Percentiles rank a stretch among this genome's conserved stretches.
Conservation (phyloP, 2,888 invertebrate species). For the Lampropteryx suffumata region DNA sequence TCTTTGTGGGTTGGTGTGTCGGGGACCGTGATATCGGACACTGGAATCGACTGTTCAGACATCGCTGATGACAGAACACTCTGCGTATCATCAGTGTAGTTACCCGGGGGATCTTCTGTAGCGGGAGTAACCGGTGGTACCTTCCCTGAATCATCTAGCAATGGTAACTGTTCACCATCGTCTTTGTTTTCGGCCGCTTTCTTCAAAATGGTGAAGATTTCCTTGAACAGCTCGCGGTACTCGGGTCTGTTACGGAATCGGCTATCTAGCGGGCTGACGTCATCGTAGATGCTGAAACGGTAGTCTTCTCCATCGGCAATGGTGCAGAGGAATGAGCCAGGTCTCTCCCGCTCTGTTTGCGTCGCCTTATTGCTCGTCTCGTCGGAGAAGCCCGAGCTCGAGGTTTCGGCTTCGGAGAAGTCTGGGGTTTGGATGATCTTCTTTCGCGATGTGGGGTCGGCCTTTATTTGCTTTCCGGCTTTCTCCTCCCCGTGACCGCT, state of each 20-base stretch:
- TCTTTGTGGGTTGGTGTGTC: slow-evolving; percentile 81
- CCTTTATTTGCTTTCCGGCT: slow-evolving; percentile 74
- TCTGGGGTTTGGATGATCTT: slow-evolving; percentile 89
- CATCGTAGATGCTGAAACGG: slow-evolving; percentile 92
- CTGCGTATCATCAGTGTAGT: slow-evolving; percentile 87
- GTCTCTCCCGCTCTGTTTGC: slow-evolving; percentile 89
- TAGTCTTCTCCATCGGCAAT: slow-evolving; percentile 94
- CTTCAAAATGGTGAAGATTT: slow-evolving; percentile 92
- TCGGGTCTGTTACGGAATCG: slow-evolving; percentile 92
- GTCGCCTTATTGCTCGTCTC: slow-evolving; percentile 92
- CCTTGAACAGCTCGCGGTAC: slow-evolving; percentile 90
- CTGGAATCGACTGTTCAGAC: slow-evolving; percentile 87
- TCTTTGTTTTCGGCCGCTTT: slow-evolving; percentile 93
- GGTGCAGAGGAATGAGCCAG: slow-evolving; percentile 92
- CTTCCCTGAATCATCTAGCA: slow-evolving; percentile 86
- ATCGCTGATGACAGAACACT: slow-evolving; percentile 89
- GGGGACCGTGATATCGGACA: slow-evolving; percentile 85
- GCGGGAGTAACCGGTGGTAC: slow-evolving; percentile 88
- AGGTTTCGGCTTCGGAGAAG: slow-evolving; percentile 93
- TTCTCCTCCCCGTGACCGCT: slow-evolving; percentile 84
- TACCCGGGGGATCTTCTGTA: slow-evolving; percentile 84
- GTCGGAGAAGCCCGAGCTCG: slow-evolving; percentile 92
- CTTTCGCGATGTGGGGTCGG: slow-evolving; percentile 70
- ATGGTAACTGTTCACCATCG: slow-evolving; percentile 88
- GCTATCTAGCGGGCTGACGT: slow-evolving; percentile 90